Conservation (phyloP, 2,797 vertebrate genomes). For the Mustela erminea region DNA sequence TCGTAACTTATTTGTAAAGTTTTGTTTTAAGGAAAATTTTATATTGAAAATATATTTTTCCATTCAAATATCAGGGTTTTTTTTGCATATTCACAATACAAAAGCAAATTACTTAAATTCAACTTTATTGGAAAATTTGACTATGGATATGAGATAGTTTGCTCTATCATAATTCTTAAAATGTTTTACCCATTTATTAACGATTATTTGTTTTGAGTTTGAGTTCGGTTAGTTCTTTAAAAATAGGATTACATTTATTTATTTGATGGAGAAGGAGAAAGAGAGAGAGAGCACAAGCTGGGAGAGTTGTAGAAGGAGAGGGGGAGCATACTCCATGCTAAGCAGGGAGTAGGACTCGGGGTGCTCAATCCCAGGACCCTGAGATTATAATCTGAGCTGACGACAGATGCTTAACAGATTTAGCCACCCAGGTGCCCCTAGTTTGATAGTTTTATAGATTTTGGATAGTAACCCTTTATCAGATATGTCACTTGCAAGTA, state of each 20-base stretch:
- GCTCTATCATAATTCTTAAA: neutral
- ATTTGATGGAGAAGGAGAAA: too few relatives aligned
- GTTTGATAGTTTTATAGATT: neutral
- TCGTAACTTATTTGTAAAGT: neutral
- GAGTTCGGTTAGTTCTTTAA: neutral
- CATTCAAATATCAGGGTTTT: neutral
- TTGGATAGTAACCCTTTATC: neutral
- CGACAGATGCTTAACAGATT: too few relatives aligned
- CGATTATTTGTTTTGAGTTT: neutral
- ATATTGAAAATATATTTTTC: neutral
- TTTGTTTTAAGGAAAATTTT: neutral
- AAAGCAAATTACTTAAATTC: neutral
- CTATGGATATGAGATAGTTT: neutral
- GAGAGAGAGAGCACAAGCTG: too few relatives aligned
- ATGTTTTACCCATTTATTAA: neutral
- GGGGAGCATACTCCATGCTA: too few relatives aligned
- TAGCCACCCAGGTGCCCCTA: too few relatives aligned
- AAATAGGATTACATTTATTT: too few relatives aligned
- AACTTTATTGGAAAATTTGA: neutral
- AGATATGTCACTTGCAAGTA: neutral
- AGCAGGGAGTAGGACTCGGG: too few relatives aligned
- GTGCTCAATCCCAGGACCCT: too few relatives aligned
- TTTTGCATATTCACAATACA: neutral
- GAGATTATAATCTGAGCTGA: too few relatives aligned
- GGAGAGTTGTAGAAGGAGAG: too few relatives aligned